phyloP scores from a whole-genome alignment of 1,140 invertebrate species.

The Drosophila ironensis region DNA sequence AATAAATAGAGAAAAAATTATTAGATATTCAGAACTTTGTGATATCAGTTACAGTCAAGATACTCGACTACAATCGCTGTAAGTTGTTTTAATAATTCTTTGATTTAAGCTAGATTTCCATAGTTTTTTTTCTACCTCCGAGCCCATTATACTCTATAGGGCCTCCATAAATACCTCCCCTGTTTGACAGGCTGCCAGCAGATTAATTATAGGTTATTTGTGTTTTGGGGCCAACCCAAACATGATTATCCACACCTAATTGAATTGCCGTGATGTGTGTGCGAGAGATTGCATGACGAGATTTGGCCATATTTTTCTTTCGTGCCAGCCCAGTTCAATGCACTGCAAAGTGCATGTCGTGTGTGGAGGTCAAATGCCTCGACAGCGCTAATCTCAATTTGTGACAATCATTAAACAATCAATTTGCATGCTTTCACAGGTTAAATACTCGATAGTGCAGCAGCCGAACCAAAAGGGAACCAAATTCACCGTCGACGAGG shows the following conservation, averaged over 20 bases:
- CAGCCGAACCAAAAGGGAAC: conserved; percentile 98
- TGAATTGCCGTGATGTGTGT: conserved; percentile 40
- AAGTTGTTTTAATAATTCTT: no score
- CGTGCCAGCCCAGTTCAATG: conserved; percentile 60
- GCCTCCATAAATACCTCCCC: no score
- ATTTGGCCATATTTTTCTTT: conserved; percentile 42
- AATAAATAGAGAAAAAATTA: no score
- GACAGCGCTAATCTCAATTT: conserved; percentile 37
- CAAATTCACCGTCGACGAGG: conserved; percentile 96
- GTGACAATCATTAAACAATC: conserved; percentile 62
- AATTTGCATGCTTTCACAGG: conserved; percentile 74
- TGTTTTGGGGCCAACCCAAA: conserved; percentile 52
- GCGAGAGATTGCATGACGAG: conserved; percentile 51
- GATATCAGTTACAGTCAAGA: no score
- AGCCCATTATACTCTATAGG: no score
- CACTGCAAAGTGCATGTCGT: conserved; percentile 48
- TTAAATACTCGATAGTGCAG: conserved; percentile 97
- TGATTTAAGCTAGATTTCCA: no score
- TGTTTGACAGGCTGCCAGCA: conserved; percentile 24
- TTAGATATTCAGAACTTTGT: no score
- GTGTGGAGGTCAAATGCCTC: conserved; percentile 36
- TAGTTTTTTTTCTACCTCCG: no score
- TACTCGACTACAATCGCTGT: no score
- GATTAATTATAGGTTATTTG: conserved; percentile 47
- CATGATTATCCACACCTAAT: conserved; percentile 60